Evolutionary conservation across 1,140 invertebrate species (phyloP), one percentile per base, ranked within the genome.

Genomic region (Aphidius gifuensis): DNA sequence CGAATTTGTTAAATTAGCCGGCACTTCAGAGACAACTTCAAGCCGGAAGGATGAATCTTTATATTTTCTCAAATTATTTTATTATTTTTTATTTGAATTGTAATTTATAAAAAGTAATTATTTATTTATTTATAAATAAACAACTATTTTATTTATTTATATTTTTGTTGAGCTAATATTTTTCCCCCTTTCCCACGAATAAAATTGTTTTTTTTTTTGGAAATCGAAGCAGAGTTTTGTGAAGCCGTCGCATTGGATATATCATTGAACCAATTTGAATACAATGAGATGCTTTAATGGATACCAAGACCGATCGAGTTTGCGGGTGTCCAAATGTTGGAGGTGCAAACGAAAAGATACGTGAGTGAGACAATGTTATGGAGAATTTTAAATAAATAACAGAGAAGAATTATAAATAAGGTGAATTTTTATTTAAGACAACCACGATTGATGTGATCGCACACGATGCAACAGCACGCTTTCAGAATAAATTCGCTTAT

Each of bases 361-460:
- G 60, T 59, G 49, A 63, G 21, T 42, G 50, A 57, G 55, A 62
- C 23, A 16, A 11, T 51, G 51, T 51, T 45, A 55, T 47, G 53
- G 47, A 7, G 47, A 53, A 55, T 58, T 50, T 68, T n/a, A 56
- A 47, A 40, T 46, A 16, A 40, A 48, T 49, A 48, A 62, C 11
- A 56, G 55, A 43, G 59, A 64, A 50, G 16, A 62, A 59, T 47
- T 55, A 53, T 62, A 46, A 51, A 23, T 56, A 32, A 60, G 50
- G 38, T 63, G 66, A 50, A 55, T 58, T 53, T 65, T 68, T 70
- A 76, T 72, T 75, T 69, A 70, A 72, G 73, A 70, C 68, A 74
- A 65, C 54, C 32, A 53, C 65, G 77, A 76, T 79, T 78, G 78
- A 80, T 80, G 77, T 71, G 77, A 69, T 80, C 78, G 66, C 78